phyloP scores from a whole-genome alignment of 30 jellyfish, hydroid and myxozoan species.

The Sanderia malayensis region DNA sequence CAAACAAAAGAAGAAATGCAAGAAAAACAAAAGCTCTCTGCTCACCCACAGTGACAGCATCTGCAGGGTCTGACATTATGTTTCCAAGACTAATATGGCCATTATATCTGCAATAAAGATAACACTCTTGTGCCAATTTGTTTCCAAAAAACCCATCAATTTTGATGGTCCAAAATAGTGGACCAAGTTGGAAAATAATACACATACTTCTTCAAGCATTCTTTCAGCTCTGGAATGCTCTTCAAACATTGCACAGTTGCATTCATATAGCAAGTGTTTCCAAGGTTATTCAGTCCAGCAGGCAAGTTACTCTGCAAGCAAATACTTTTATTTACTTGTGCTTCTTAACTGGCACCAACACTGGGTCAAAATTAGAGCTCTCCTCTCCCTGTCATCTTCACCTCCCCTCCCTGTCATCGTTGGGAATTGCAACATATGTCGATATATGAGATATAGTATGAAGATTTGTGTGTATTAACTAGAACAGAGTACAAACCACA shows the following conservation, averaged over 20 bases:
- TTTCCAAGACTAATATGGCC: slow-evolving; percentile 89
- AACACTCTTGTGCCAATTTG: no score
- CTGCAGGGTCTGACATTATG: slow-evolving; percentile 80
- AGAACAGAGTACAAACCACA: slow-evolving; percentile 89
- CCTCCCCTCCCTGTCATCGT: no score
- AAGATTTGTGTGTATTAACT: no score
- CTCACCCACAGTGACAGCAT: slow-evolving; percentile 88
- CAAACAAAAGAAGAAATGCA: neutral
- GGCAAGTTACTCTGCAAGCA: slow-evolving; percentile 69
- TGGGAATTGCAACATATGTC: no score
- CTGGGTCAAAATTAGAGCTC: no score
- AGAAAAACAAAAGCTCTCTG: neutral
- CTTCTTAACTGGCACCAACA: no score
- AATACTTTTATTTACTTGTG: no score
- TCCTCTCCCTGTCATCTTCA: no score
- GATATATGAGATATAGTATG: no score
- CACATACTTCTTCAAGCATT: slow-evolving; percentile 67
- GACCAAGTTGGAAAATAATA: neutral
- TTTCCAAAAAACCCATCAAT: no score
- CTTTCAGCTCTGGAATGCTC: slow-evolving; percentile 82
- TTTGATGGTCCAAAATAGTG: no score
- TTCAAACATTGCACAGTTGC: slow-evolving; percentile 92
- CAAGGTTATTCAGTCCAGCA: slow-evolving; percentile 89
- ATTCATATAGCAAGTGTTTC: slow-evolving; percentile 97
- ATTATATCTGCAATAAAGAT: slow-evolving; percentile 57